These are phyloP conservation scores for Amphipyra tragopoginis DNA, from an alignment of 2,888 invertebrate genomes.

Conservation along the genomic window DNA sequence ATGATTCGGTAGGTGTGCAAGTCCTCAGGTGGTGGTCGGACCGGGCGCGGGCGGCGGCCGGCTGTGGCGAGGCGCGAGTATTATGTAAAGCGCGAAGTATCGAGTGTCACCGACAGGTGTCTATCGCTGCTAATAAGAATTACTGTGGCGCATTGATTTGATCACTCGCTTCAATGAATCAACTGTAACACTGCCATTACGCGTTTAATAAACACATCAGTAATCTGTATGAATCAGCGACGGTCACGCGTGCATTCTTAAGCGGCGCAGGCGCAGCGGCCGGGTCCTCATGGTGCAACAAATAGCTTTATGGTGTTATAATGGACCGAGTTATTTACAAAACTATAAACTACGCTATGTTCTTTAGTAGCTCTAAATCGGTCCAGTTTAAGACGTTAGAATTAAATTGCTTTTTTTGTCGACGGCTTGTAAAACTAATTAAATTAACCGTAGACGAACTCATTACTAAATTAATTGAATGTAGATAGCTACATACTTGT, in stretches of 20 bases:
- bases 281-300: slow-evolving; percentile 37
- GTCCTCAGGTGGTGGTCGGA: slow-evolving; percentile 64
- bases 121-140: slow-evolving; percentile 72
- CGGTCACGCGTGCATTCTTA: slow-evolving; percentile 48
- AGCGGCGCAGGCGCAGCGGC: slow-evolving; percentile 5
- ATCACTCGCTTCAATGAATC: slow-evolving; percentile 53
- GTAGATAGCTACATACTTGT: slow-evolving; percentile 25
- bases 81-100: slow-evolving; percentile 79
- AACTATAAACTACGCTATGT: slow-evolving; percentile 47
- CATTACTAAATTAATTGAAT: slow-evolving; percentile 22
- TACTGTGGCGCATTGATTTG: slow-evolving; percentile 65
- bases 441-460: slow-evolving; percentile 7
- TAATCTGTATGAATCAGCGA: slow-evolving; percentile 50
- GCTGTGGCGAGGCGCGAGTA: slow-evolving; percentile 65
- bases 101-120: slow-evolving; percentile 79
- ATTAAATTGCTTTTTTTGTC: slow-evolving; percentile 18
- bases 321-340: slow-evolving; percentile 48
- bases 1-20: slow-evolving; percentile 45
- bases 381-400: slow-evolving; percentile 10
- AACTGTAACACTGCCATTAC: slow-evolving; percentile 51
- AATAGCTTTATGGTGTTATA: slow-evolving; percentile 53
- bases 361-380: slow-evolving; percentile 20
- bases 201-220: slow-evolving; percentile 53
- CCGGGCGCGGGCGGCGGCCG: slow-evolving; percentile 61
- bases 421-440: slow-evolving; percentile 19